Percentiles rank a stretch among this genome's conserved stretches.
Conservation (phyloP, 2,113 vertebrate genomes). For the Pseudopipra pipra region DNA sequence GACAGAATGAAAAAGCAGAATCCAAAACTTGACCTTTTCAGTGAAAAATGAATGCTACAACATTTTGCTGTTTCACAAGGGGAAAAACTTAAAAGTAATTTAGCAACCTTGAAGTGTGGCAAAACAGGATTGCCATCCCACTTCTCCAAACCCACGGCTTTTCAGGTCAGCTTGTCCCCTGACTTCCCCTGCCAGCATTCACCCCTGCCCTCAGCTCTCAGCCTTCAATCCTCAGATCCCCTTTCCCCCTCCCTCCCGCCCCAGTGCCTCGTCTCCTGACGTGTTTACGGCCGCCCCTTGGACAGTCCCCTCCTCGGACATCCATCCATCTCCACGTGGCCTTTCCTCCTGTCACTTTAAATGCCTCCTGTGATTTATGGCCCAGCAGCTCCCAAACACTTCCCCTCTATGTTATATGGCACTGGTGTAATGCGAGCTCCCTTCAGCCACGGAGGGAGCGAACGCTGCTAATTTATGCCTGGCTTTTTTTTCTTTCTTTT, state of each 20-base stretch:
- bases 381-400: not conserved
- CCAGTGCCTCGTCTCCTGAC: not conserved
- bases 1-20: not conserved
- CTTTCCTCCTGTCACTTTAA: conserved; percentile 15
- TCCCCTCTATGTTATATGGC: not conserved
- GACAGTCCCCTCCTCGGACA: not conserved
- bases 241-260: not conserved
- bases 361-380: conserved; percentile 44
- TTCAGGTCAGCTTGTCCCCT: not conserved
- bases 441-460: not conserved
- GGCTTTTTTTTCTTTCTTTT: not conserved
- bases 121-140: not conserved
- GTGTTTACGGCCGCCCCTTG: not conserved
- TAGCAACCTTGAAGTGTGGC: not conserved
- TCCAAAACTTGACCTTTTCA: conserved; percentile 47
- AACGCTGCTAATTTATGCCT: conserved; percentile 42
- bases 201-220: not conserved
- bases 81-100: not conserved
- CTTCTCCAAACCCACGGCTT: fast-evolving
- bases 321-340: conserved; percentile 31
- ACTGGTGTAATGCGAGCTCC: not conserved
- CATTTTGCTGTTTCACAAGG: not conserved
- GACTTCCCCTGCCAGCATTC: not conserved
- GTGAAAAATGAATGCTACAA: conserved; percentile 1
- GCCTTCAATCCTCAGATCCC: not conserved